Percentiles rank a stretch among this genome's conserved stretches.
Conservation (phyloP, 2,797 vertebrate species). For the Lindbergichthys nudifrons region DNA sequence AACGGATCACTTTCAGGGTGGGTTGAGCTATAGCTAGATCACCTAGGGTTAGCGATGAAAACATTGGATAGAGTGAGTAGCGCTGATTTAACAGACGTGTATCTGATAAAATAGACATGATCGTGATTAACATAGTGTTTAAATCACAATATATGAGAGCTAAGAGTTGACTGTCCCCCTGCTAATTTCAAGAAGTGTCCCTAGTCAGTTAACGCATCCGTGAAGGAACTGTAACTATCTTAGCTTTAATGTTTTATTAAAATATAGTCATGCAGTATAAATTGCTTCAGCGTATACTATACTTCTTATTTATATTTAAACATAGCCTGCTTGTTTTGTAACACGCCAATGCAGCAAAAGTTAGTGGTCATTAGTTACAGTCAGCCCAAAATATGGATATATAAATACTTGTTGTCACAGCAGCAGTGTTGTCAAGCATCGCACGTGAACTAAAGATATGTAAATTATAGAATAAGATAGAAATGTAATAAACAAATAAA, state of each 20-base stretch:
- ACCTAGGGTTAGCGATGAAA: constrained; percentile 4
- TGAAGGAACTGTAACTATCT: neutral
- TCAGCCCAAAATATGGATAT: too few relatives aligned
- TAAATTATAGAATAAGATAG: too few relatives aligned
- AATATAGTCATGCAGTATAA: too few relatives aligned
- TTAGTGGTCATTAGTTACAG: neutral
- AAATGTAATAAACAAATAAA: too few relatives aligned
- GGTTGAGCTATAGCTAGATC: constrained; percentile 8
- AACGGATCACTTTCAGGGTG: too few relatives aligned
- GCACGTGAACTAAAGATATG: too few relatives aligned
- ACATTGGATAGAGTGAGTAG: neutral
- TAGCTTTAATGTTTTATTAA: neutral
- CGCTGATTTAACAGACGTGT: constrained; percentile 8
- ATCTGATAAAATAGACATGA: neutral
- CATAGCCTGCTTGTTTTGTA: neutral
- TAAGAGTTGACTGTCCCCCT: neutral
- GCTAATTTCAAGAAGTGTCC: neutral
- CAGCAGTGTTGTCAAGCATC: too few relatives aligned
- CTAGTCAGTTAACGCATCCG: neutral
- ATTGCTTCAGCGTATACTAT: neutral
- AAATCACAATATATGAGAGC: too few relatives aligned
- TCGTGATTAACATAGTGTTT: neutral
- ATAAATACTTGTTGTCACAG: too few relatives aligned
- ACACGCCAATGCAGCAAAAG: neutral
- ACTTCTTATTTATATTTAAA: neutral